Evolutionary conservation across 2,888 invertebrate species (phyloP).

Genomic region (Monopis laevigella): DNA sequence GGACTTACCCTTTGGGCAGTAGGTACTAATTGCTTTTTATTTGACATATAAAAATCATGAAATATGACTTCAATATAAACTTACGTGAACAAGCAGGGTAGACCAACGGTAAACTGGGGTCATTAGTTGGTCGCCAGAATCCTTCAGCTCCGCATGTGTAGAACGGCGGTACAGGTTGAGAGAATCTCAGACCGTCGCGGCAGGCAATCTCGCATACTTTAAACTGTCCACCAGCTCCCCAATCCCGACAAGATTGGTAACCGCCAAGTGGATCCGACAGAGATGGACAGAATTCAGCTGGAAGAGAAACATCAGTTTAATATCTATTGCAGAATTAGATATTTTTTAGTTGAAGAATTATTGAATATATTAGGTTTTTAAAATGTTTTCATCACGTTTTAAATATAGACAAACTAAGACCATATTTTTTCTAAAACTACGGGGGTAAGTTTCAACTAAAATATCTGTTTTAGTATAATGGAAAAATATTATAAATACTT

Average conservation of each 20-base stretch:
- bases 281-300: slow-evolving; percentile 92
- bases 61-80: slow-evolving; percentile 23
- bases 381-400: too few species aligned
- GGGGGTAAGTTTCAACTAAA: too few species aligned
- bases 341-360: too few species aligned
- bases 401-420: too few species aligned
- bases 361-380: too few species aligned
- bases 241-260: slow-evolving; percentile 90
- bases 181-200: slow-evolving; percentile 87
- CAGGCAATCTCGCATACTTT: slow-evolving; percentile 94
- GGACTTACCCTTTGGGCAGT: too few species aligned
- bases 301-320: too few species aligned
- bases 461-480: slow-evolving; percentile 2
- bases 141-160: slow-evolving; percentile 99
- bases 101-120: slow-evolving; percentile 81
- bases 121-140: slow-evolving; percentile 91
- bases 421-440: too few species aligned
- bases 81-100: slow-evolving; percentile 93
- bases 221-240: slow-evolving; percentile 96
- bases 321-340: too few species aligned
- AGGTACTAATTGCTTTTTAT: too few species aligned
- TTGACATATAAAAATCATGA: background rate
- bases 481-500: slow-evolving; percentile 42
- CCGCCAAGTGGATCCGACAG: slow-evolving; percentile 92
- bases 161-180: slow-evolving; percentile 93